Conservation (phyloP, 2,888 invertebrate species). For the Cepaea hortensis region DNA sequence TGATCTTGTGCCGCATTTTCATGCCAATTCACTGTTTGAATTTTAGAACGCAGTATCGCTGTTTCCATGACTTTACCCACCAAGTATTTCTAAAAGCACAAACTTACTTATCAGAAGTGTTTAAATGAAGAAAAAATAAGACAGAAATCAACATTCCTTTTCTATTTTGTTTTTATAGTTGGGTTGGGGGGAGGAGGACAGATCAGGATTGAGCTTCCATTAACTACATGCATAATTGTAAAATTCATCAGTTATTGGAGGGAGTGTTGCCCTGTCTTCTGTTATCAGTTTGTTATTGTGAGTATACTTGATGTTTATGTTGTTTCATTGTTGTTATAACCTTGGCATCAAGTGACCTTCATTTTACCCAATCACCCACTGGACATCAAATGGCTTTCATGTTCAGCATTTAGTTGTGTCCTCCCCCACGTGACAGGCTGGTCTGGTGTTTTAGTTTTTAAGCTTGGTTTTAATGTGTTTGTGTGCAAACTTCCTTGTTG, state of each 20-base stretch:
- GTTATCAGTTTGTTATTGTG: conserved; percentile 9
- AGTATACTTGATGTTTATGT: conserved; percentile 19
- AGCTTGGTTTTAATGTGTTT: neutral
- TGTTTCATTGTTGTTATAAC: neutral
- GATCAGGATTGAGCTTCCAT: neutral
- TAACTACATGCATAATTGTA: neutral
- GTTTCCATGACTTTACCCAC: neutral
- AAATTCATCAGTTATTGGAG: neutral
- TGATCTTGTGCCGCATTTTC: too few species aligned
- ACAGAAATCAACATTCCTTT: conserved; percentile 9
- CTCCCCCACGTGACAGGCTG: too few species aligned
- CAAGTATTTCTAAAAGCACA: neutral
- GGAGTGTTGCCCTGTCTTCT: neutral
- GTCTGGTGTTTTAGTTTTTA: neutral
- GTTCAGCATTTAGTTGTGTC: too few species aligned
- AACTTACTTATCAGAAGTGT: conserved; percentile 3
- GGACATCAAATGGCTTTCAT: too few species aligned
- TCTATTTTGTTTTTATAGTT: too few species aligned
- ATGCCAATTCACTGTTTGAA: neutral
- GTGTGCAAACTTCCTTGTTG: too few species aligned
- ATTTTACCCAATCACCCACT: neutral
- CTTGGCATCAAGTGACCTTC: conserved; percentile 19
- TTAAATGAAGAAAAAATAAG: neutral
- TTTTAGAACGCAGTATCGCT: neutral
- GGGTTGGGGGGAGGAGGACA: neutral